phyloP scores from a whole-genome alignment of 2,797 vertebrate species.

The Chaunax sp. region DNA sequence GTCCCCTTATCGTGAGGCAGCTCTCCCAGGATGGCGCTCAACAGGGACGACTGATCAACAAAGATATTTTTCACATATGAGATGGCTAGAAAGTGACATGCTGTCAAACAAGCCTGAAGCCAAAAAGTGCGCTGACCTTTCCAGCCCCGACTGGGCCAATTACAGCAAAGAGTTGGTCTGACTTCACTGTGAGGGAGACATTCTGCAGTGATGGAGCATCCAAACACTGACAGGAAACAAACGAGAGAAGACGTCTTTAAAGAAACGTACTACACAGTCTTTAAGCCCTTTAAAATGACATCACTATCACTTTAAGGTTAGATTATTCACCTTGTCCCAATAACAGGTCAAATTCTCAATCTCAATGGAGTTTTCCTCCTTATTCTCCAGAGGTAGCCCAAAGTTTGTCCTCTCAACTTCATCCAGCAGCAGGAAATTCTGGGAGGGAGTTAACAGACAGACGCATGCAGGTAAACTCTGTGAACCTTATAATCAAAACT shows the following conservation, averaged over 20 bases:
- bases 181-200: constrained; percentile 85
- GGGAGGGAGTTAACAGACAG: background rate
- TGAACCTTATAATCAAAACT: background rate
- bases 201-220: constrained; percentile 88
- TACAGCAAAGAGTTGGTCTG: constrained; percentile 88
- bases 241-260: background rate
- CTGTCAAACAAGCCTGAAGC: background rate
- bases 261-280: background rate
- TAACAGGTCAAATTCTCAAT: constrained; percentile 73
- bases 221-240: constrained; percentile 69
- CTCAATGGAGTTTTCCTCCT: constrained; percentile 74
- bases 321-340: constrained; percentile 93
- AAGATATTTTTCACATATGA: constrained; percentile 12
- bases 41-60: constrained; percentile 92
- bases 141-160: constrained; percentile 95
- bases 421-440: constrained; percentile 89
- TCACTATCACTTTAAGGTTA: too few species aligned
- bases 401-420: constrained; percentile 76
- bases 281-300: background rate
- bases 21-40: constrained; percentile 92
- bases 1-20: constrained; percentile 85
- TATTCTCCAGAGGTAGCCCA: constrained; percentile 51
- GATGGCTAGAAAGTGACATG: background rate
- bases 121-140: constrained; percentile 68
- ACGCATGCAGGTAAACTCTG: background rate